A percentile compares a stretch with the other conserved stretches of the same genome.
Evolutionary conservation across 2,797 vertebrate genomes (phyloP).

Genomic region (Eulemur coronatus): DNA sequence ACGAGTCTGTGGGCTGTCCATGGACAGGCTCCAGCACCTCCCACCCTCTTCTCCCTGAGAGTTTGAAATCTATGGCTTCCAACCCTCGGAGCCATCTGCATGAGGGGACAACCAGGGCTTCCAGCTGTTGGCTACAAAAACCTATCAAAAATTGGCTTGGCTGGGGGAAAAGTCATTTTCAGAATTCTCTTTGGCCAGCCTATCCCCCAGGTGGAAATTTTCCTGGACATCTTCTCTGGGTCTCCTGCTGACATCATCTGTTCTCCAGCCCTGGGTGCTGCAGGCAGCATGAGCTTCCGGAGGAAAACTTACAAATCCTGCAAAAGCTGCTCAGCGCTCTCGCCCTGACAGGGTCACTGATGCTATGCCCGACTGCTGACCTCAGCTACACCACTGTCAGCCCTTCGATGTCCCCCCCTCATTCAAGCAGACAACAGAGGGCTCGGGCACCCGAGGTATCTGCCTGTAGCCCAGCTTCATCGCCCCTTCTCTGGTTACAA

Average conservation of each 20-base stretch:
- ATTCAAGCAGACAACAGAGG: not conserved
- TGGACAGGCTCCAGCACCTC: not conserved
- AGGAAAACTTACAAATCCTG: not conserved
- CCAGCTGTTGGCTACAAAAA: not conserved
- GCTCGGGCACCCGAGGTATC: not conserved
- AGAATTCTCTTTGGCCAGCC: not conserved
- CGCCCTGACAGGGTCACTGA: not conserved
- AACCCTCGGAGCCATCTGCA: not conserved
- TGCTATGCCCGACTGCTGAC: not conserved
- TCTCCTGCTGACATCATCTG: too few species aligned
- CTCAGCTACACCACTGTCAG: not conserved
- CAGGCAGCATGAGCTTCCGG: rapidly evolving
- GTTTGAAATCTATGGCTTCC: not conserved
- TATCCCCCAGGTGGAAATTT: not conserved
- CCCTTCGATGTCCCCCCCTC: not conserved
- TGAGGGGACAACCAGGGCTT: not conserved
- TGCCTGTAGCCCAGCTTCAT: not conserved
- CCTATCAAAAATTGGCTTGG: not conserved
- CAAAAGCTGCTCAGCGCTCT: not conserved
- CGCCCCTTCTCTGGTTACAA: not conserved
- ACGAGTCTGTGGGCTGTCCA: rapidly evolving
- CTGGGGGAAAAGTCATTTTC: not conserved
- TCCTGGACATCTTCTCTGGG: not conserved
- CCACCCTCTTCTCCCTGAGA: not conserved
- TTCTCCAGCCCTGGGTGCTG: not conserved